Base-by-base conservation (phyloP, 2,113 vertebrate genomes). In the Prinia subflava region DNA sequence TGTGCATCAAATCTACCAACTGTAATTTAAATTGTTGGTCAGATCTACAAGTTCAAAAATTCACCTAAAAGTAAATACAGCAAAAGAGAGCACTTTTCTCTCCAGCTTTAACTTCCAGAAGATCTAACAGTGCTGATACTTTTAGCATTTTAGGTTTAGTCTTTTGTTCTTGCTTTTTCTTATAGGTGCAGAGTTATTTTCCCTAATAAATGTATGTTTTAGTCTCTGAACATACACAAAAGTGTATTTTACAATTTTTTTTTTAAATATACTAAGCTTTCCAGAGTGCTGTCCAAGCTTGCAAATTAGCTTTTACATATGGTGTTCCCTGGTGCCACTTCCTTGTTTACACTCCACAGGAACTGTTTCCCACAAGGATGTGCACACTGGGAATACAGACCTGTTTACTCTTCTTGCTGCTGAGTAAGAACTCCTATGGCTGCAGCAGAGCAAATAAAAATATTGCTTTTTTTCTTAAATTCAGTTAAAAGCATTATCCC, bases 341-440 rank as follows among this genome's bases (percentile, higher is more conserved):
- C 25, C 49, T 81, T 95, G 74, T 95, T 89, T 78, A 37, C 1
- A 6, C 31, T 27, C 44, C 65, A 12, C 70, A 75, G 78, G 65
- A 75, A n/a, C 74, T 77, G 59, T 62, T 95, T 55, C 70, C 41
- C 5, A 6, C 69, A 70, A 39, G 46, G 65, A 71, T 22, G n/a
- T 47, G 55, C 4, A 1, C 50, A 13, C n/a, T 87, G 88, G 93
- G 83, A 91, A 13, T 80, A 82, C 0, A 37, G 39, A 27, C 15
- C 50, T 84, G 64, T 81, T 95, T 68, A 59, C 46, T 50, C 23
- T 56, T 82, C 44, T 63, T 91, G 50, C 63, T 92, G 22, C 35
- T 2, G 4, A 73, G 39, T 28, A 65, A 88, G 44, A 71, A 50
- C 49, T 62, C 0, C 0, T 53, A 42, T 59, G 39, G 33, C 33